A percentile compares a stretch with the other conserved stretches of the same genome.
Conservation (phyloP, 1,140 invertebrate genomes). For the Orius laevigatus region DNA sequence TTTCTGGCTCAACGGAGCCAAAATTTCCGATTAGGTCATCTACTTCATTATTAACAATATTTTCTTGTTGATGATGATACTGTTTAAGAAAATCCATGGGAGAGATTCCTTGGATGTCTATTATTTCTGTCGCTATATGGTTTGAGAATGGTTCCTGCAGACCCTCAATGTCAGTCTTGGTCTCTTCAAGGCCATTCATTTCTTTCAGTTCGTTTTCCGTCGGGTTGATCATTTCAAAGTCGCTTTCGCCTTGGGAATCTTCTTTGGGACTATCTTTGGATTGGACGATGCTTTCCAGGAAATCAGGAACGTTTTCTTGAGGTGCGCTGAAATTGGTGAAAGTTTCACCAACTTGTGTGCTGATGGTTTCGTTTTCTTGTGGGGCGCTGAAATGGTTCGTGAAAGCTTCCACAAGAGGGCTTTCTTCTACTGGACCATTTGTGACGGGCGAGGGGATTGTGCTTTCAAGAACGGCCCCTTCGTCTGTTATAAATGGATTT, state of each 20-base stretch:
- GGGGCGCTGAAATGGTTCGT: not conserved
- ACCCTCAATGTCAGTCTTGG: not conserved
- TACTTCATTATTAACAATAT: not conserved
- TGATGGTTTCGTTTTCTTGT: not conserved
- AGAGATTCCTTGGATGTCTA: not conserved
- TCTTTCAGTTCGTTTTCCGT: not conserved
- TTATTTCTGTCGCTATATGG: not conserved
- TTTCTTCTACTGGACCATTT: not conserved
- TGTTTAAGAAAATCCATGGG: not conserved
- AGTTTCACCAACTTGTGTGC: not conserved
- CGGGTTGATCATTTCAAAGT: not conserved
- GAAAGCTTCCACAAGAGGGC: not conserved
- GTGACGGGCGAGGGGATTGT: not conserved
- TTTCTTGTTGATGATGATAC: not conserved
- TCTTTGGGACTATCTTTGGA: no score
- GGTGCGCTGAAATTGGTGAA: not conserved
- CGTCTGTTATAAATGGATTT: not conserved
- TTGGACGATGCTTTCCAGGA: no score
- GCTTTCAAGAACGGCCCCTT: constrained; percentile 5
- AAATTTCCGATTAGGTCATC: not conserved
- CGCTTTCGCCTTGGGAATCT: no score
- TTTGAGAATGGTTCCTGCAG: no score
- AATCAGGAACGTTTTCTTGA: not conserved
- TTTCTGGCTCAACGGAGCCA: not conserved
- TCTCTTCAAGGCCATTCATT: not conserved